Base-by-base conservation (phyloP, 1,140 invertebrate genomes). In the Trachelipus rathkii region DNA sequence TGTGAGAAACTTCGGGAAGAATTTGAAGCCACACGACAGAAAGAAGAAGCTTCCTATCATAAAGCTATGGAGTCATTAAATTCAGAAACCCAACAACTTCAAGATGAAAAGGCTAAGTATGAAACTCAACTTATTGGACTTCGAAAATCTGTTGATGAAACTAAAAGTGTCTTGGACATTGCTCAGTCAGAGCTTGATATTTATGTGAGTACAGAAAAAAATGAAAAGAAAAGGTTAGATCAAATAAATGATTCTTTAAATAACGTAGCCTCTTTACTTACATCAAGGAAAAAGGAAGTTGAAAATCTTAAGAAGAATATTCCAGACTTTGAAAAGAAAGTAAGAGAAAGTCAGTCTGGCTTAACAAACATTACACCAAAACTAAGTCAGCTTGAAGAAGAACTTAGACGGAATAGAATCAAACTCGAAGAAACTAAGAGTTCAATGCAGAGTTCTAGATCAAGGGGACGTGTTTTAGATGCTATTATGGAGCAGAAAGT, bases 401-500 rank as follows among this genome's bases (percentile, higher is more conserved):
- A 82, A 72, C 72, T 81, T 46, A 82, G 72, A 74, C 66, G 60
- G 33, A 74, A 85, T 19, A 82, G 85, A 50, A 73, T 82, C 7
- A 86, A 85, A 79, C 83, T 87, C 43, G 91, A 92, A 81, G 91
- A 93, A 82, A 87, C 87, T 24, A 86, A 86, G 21, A 87, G 85
- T 72, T 87, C 89, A 0, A 89, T 92, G 88, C 87, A 91, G 78
- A 89, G 90, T 0, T 90, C 88, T 69, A 89, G 85, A 50, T 93
- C 91, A 6, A 88, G 90, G 10, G 92, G 92, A 67, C 87, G 89
- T 79, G 90, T 98, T 9, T 83, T 96, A 3, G 90, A 94, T 81
- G 88, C 91, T 19, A 85, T 99, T 0, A 93, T 97, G 91, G 88
- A 89, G n/a, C 89, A 94, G 81, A 97, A 97, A 84, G 85, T 86